phyloP scores from a whole-genome alignment of 1,140 invertebrate genomes.

The Elymnias hypermnestra region DNA sequence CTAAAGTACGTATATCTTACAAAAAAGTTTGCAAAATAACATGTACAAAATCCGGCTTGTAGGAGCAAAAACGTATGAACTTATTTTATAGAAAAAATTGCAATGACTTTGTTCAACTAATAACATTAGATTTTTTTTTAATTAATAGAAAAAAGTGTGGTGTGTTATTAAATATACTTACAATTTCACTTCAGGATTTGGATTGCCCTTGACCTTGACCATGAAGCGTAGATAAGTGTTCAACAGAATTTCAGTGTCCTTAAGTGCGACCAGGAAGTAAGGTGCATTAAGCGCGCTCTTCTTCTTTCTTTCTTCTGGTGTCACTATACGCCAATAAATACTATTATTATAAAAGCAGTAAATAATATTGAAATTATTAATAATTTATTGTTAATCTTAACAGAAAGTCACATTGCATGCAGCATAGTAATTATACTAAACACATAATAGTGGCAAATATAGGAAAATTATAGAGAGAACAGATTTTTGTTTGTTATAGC shows the following conservation, averaged over 20 bases:
- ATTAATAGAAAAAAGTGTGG: too few species aligned
- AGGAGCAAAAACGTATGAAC: too few species aligned
- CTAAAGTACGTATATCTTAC: too few species aligned
- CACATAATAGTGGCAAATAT: conserved; percentile 39
- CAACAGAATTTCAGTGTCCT: conserved; percentile 90
- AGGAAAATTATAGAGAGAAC: conserved; percentile 54
- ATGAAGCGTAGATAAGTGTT: conserved; percentile 93
- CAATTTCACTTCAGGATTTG: conserved; percentile 90
- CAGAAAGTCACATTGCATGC: conserved; percentile 19
- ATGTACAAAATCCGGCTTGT: too few species aligned
- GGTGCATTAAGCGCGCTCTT: conserved; percentile 84
- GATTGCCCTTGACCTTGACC: conserved; percentile 91
- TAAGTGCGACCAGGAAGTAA: conserved; percentile 88
- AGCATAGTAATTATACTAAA: conserved; percentile 9
- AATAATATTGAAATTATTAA: too few species aligned
- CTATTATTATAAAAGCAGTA: background rate
- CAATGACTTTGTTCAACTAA: too few species aligned
- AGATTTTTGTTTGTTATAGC: conserved; percentile 52
- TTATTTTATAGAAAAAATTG: too few species aligned
- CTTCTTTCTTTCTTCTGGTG: conserved; percentile 82
- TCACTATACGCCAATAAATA: conserved; percentile 73
- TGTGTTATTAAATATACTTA: too few species aligned
- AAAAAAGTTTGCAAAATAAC: too few species aligned
- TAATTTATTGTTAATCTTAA: background rate
- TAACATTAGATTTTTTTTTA: too few species aligned